These are phyloP conservation scores for Schmidtea mediterranea DNA, from an alignment of 1,140 invertebrate genomes.

Conservation along the genomic window DNA sequence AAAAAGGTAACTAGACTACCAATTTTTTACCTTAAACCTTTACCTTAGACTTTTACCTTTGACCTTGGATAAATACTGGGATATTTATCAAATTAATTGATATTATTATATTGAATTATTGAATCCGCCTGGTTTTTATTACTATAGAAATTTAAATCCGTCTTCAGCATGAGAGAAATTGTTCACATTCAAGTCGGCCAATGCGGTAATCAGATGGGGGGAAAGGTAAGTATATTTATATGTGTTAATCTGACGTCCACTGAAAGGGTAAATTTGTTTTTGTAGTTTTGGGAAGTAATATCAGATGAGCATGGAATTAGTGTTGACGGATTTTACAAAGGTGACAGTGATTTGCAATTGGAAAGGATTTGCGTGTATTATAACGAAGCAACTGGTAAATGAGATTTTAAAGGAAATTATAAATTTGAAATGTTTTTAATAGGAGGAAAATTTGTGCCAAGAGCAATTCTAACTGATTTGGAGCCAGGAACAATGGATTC, in stretches of 20 bases:
- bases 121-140: not conserved
- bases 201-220: slow-evolving; percentile 69
- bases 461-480: slow-evolving; percentile 52
- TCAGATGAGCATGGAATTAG: slow-evolving; percentile 32
- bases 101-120: too few species aligned
- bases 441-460: slow-evolving; percentile 51
- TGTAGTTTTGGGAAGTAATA: slow-evolving; percentile 58
- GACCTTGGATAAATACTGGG: too few species aligned
- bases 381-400: slow-evolving; percentile 46
- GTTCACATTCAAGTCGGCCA: slow-evolving; percentile 65
- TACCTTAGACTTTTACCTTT: too few species aligned
- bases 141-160: slow-evolving; percentile 2
- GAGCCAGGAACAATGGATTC: slow-evolving; percentile 74
- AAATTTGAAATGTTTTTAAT: not conserved
- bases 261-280: too few species aligned
- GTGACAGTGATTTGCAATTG: slow-evolving; percentile 46
- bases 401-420: too few species aligned
- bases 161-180: slow-evolving; percentile 55
- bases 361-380: slow-evolving; percentile 72
- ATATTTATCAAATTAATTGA: too few species aligned
- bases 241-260: not conserved
- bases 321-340: slow-evolving; percentile 21
- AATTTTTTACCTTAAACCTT: too few species aligned
- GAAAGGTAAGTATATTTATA: slow-evolving; percentile 39
- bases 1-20: too few species aligned